These are phyloP conservation scores for Hoplodrina ambigua DNA, from an alignment of 2,888 invertebrate genomes.

Conservation along the genomic window DNA sequence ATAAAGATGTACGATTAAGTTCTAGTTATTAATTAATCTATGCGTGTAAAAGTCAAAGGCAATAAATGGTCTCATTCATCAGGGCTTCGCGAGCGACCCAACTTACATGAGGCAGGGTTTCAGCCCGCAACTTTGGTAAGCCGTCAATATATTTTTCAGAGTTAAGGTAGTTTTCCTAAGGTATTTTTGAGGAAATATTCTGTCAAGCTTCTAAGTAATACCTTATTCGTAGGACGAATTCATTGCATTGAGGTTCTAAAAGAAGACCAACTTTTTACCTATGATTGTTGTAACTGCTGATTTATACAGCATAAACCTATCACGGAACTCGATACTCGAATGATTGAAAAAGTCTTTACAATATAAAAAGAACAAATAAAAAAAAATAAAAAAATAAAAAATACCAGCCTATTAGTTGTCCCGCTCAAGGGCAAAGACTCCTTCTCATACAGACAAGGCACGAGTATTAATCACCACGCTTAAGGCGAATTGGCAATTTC, in stretches of 20 bases:
- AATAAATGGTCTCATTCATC: constrained; percentile 56
- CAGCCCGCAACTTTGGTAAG: constrained; percentile 32
- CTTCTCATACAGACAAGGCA: too few relatives aligned
- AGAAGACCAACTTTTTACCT: neutral
- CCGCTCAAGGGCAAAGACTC: too few relatives aligned
- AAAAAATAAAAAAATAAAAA: too few relatives aligned
- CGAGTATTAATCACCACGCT: too few relatives aligned
- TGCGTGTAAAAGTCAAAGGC: constrained; percentile 58
- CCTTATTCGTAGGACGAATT: constrained; percentile 6
- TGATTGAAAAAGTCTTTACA: too few relatives aligned
- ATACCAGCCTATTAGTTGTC: too few relatives aligned
- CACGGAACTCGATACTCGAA: neutral
- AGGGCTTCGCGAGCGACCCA: constrained; percentile 18
- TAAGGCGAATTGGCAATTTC: too few relatives aligned
- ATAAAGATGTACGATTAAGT: constrained; percentile 48
- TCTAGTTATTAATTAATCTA: constrained; percentile 57
- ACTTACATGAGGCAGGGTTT: constrained; percentile 34
- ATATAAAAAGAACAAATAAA: too few relatives aligned
- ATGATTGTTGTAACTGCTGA: constrained; percentile 5
- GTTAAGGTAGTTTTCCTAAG: constrained; percentile 9
- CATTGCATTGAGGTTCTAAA: neutral
- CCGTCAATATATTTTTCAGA: constrained; percentile 41
- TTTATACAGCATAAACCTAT: neutral
- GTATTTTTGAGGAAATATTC: constrained; percentile 15
- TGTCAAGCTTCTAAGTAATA: constrained; percentile 6